Base-by-base conservation (phyloP, 2,888 invertebrate species). In the Lathronympha strigana region DNA sequence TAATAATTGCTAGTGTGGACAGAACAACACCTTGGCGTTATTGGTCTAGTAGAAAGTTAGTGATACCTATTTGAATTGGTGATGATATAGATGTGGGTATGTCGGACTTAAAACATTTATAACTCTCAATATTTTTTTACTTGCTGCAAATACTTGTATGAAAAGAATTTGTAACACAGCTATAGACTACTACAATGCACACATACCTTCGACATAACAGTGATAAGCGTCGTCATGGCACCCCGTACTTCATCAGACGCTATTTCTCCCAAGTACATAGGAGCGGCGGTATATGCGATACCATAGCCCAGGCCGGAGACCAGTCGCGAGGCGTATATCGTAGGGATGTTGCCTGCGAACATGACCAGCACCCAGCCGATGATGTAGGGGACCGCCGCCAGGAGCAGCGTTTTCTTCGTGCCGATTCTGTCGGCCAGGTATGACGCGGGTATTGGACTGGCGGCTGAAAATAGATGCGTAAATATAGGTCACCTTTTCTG, bases 301-400 rank as follows among this genome's bases (percentile, higher is more conserved):
- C 94, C 94, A 73, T 93, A 94, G 0, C 94, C 94, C 0, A 95
- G 77, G 0, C 95, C 95, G 0, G 93, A 94, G 71, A 95, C 90
- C 69, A 94, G 87, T 0, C 94, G 86, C 0, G 94, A 92, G 0
- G 91, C 87, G 79, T 94, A 94, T 55, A 95, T 89, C 13, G 93
- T 87, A 17, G 93, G 87, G 0, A 94, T 92, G 49, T 90, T 92
- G 71, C 86, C 84, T 0, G 94, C 94, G 55, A 93, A 79, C 79
- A 94, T 93, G 63, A 95, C 93, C 62, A 94, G 86, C 57, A 95
- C 84, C 95, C 95, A 95, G 43, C 94, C 93, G 13, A 93, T 73
- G 70, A 94, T 93, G 74, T 94, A 93, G 0, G 95, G 94, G 0
- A 94, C 78, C 0, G 94, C 88, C 0, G 94, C 93, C 13, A 93